phyloP scores from a whole-genome alignment of 2,113 vertebrate species.

The Trogon melanurus region DNA sequence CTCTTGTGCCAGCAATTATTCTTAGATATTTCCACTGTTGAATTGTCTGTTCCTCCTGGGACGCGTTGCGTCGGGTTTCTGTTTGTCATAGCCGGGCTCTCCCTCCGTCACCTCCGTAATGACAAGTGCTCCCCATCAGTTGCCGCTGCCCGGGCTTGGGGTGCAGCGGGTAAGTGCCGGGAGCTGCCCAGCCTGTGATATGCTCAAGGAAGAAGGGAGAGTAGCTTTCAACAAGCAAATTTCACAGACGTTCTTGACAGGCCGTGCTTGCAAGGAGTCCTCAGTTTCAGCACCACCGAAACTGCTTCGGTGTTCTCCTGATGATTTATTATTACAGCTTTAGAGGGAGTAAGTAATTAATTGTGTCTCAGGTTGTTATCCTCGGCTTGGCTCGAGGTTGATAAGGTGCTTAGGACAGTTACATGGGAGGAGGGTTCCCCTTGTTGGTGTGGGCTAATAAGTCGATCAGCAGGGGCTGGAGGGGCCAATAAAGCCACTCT shows the following conservation, averaged over 20 bases:
- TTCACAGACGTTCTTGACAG: not conserved
- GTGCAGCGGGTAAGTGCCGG: not conserved
- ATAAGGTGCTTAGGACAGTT: constrained; percentile 65
- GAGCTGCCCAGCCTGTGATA: not conserved
- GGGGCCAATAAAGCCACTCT: constrained; percentile 66
- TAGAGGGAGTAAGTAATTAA: constrained; percentile 83
- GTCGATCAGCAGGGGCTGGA: constrained; percentile 74
- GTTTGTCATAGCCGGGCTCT: not conserved
- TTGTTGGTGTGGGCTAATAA: constrained; percentile 76
- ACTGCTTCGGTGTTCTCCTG: constrained; percentile 64
- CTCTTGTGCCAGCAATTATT: not conserved
- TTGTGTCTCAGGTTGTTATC: constrained; percentile 79
- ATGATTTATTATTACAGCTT: constrained; percentile 68
- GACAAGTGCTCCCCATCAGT: not conserved
- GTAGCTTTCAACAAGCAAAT: not conserved
- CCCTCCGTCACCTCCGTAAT: not conserved
- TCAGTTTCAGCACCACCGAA: not conserved
- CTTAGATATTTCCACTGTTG: not conserved
- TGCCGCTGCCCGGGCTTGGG: not conserved
- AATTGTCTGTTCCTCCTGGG: not conserved
- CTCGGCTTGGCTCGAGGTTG: constrained; percentile 75
- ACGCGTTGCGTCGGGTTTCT: accelerated
- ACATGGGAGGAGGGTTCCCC: constrained; percentile 44
- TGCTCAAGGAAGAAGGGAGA: not conserved
- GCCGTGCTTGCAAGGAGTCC: not conserved